A percentile compares a stretch with the other conserved stretches of the same genome.
Conservation (phyloP, 1,140 invertebrate species). For the Mylabris phalerata region DNA sequence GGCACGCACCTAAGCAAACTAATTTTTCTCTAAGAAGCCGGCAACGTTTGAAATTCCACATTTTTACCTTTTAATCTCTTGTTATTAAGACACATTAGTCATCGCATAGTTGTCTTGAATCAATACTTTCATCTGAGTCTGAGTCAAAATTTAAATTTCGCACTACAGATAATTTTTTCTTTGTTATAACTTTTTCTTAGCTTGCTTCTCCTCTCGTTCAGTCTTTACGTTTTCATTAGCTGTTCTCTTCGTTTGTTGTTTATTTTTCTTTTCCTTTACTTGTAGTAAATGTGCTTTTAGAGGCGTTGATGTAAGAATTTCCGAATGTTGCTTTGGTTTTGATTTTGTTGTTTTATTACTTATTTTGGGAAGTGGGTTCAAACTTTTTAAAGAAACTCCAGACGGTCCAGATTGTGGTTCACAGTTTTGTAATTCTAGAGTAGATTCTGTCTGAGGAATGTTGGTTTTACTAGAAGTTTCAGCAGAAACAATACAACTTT, state of each 20-base stretch:
- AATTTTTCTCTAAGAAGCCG: no score
- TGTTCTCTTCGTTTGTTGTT: background rate
- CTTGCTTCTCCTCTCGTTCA: background rate
- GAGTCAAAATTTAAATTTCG: background rate
- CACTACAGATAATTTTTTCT: background rate
- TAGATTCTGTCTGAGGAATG: background rate
- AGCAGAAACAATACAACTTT: background rate
- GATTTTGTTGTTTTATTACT: constrained; percentile 1
- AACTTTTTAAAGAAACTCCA: background rate
- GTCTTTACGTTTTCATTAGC: background rate
- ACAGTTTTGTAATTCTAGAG: background rate
- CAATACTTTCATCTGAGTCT: background rate
- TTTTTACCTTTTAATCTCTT: no score
- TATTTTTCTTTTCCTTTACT: constrained; percentile 1
- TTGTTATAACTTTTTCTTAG: background rate
- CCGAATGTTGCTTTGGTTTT: constrained; percentile 5
- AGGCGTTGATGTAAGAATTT: constrained; percentile 9
- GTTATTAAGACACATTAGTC: no score
- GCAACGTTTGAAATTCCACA: no score
- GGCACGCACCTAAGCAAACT: no score
- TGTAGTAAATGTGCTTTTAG: background rate
- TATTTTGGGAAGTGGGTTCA: constrained; percentile 1
- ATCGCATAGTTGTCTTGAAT: background rate
- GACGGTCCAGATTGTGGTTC: background rate
- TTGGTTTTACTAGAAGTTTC: background rate